Percentiles rank a stretch among this genome's conserved stretches.
Conservation (phyloP, 2,113 vertebrate species). For the Lethenteron reissneri region DNA sequence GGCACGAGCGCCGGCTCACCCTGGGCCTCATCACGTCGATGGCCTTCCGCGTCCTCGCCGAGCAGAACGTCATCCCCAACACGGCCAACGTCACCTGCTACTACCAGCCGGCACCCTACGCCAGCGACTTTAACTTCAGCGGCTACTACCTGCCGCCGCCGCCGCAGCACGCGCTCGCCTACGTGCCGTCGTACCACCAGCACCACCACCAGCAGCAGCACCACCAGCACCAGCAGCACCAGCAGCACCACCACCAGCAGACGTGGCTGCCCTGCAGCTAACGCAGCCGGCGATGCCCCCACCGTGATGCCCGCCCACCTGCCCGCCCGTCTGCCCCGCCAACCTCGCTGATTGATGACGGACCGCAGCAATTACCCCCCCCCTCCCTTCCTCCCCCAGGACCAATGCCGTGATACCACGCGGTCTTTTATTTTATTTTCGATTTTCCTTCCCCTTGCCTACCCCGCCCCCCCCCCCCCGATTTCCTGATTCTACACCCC, state of each 20-base stretch:
- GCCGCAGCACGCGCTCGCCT: conserved; percentile 77
- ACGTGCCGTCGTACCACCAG: conserved; percentile 51
- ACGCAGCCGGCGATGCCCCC: conserved; percentile 9
- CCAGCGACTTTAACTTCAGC: conserved; percentile 82
- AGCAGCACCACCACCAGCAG: no score
- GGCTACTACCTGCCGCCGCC: conserved; percentile 50
- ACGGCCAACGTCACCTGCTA: conserved; percentile 83
- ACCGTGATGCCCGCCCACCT: not conserved
- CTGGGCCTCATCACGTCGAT: conserved; percentile 77
- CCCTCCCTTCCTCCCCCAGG: no score
- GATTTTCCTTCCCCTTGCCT: no score
- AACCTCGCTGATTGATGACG: no score
- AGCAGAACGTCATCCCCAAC: conserved; percentile 74
- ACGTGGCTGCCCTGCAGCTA: conserved; percentile 95
- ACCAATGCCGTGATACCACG: no score
- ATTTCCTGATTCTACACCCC: no score
- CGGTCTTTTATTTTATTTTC: no score
- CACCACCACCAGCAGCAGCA: no score
- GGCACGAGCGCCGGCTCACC: conserved; percentile 75
- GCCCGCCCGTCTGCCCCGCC: not conserved
- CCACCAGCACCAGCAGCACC: no score
- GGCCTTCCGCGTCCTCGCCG: conserved; percentile 58
- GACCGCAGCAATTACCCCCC: no score
- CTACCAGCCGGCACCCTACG: conserved; percentile 86
- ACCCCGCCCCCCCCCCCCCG: no score